phyloP scores from a whole-genome alignment of 2,113 vertebrate species.

The Microcebus lehilahytsara region DNA sequence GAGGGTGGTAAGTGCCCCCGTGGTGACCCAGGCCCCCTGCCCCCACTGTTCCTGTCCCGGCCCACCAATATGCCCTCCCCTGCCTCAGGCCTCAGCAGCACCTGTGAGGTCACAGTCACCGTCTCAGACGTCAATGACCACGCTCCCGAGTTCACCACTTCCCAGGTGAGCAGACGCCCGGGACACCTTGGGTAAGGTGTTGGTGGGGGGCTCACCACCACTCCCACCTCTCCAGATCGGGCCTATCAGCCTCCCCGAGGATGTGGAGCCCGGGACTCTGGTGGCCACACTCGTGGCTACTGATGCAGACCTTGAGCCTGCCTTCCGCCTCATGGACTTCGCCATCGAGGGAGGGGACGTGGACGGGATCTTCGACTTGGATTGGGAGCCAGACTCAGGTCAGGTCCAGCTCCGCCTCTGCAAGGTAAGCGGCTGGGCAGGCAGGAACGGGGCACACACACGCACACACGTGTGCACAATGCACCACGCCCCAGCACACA shows the following conservation, averaged over 20 bases:
- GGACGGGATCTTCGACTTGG: conserved; percentile 52
- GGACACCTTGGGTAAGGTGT: background rate
- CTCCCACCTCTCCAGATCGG: conserved; percentile 59
- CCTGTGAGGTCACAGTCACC: conserved; percentile 33
- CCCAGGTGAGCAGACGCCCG: conserved; percentile 53
- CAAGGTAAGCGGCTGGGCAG: conserved; percentile 49
- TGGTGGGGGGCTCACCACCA: background rate
- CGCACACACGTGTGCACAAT: rapidly evolving
- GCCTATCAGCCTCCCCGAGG: conserved; percentile 66
- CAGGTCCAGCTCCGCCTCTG: conserved; percentile 50
- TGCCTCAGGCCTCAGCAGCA: conserved; percentile 71
- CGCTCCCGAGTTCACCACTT: conserved; percentile 64
- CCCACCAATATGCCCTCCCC: background rate
- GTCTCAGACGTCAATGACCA: conserved; percentile 73
- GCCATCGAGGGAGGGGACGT: conserved; percentile 56
- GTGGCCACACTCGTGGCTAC: conserved; percentile 64
- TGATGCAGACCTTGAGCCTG: conserved; percentile 69
- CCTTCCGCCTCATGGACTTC: conserved; percentile 72
- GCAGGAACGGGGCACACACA: background rate
- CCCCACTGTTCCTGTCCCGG: background rate
- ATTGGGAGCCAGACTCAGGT: conserved; percentile 53
- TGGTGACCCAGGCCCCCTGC: background rate
- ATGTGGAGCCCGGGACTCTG: conserved; percentile 50
- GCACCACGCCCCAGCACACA: background rate
- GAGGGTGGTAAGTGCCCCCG: conserved; percentile 65